phyloP scores from a whole-genome alignment of 2,888 invertebrate genomes.

The Drosophila ezoana region DNA sequence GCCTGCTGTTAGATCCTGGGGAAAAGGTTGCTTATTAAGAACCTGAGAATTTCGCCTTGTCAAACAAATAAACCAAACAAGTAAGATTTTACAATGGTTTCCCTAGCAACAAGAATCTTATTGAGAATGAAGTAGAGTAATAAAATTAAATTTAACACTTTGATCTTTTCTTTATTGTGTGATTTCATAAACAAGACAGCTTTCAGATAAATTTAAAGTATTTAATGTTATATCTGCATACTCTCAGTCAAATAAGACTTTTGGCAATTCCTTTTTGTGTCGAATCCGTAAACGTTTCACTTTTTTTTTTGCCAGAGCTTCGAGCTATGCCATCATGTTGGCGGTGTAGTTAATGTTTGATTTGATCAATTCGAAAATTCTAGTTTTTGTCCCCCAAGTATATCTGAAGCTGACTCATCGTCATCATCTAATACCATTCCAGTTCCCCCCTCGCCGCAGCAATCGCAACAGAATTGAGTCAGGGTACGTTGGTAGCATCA shows the following conservation, averaged over 20 bases:
- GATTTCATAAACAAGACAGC: no score
- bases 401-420: constrained; percentile 3
- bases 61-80: no score
- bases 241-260: no score
- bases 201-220: no score
- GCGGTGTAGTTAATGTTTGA: constrained; percentile 29
- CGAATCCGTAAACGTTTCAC: neutral
- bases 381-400: constrained; percentile 22
- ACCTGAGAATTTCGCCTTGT: no score
- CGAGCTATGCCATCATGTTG: constrained; percentile 3
- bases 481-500: neutral
- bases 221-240: no score
- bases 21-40: no score
- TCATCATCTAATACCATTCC: constrained; percentile 8
- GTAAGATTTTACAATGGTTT: no score
- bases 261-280: neutral
- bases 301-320: neutral
- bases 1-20: no score
- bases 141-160: no score
- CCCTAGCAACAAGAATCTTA: neutral
- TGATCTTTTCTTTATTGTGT: no score
- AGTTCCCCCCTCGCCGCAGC: neutral
- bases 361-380: constrained; percentile 32
- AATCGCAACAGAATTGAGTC: neutral
- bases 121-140: no score